Evolutionary conservation across 1,140 invertebrate genomes (phyloP), one percentile per base, ranked within the genome.

Genomic region (Microvelia longipes): DNA sequence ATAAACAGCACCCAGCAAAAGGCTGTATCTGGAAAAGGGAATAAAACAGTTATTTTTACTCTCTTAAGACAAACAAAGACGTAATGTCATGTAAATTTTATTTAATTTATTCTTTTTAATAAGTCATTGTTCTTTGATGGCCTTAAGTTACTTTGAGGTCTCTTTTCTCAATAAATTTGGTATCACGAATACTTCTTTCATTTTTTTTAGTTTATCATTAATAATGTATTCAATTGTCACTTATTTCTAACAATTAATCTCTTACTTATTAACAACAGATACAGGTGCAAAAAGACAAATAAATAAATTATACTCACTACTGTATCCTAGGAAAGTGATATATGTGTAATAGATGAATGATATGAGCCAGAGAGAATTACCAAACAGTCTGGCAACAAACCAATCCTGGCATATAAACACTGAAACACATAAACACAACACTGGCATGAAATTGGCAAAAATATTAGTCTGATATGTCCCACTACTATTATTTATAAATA

Each of bases 251-350:
- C 2, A 50, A 68, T 35, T 15, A 1, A 14, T 66, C 28, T 66
- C 26, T 13, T 27, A 2, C 11, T 11, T 28, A 13, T 28, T 11
- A 28, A 35, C 26, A 69, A 66, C 65, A 61, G 14, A 26, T 64
- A 15, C 28, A 68, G 5, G 24, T 29, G 60, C 60, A 67, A 65
- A 70, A 72, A 24, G 68, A 71, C 71, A 66, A 64, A 60, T 1
- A 15, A 28, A 62, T 66, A 69, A 29, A 24, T 29, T 13, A 64
- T 68, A 85, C 89, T 88, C 80, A 95, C 93, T 93, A 80, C 91
- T 96, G 79, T 98, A 99, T 73, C 97, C 97, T 71, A 99, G 84
- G 80, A 98, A 98, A 66, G 96, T 98, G 73, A 98, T 98, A 77
- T 98, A 98, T 71, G 96, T 82, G 77, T 99, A 99, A 79, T 98